Evolutionary conservation across 2,888 invertebrate genomes (phyloP).

Genomic region (Aspidiotus destructor): DNA sequence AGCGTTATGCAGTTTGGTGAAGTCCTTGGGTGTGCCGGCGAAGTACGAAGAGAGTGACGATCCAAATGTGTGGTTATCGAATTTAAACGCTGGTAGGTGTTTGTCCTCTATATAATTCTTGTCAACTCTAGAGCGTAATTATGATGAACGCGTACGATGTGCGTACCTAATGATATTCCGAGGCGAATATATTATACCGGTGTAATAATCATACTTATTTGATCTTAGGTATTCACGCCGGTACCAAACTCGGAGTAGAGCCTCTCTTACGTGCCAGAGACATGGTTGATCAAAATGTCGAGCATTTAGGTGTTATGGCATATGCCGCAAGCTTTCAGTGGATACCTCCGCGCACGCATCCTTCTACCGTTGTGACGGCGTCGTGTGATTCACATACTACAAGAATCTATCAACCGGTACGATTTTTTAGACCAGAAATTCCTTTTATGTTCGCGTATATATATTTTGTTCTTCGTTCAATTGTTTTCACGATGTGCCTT

Average conservation of each 20-base stretch:
- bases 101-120: neutral
- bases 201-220: constrained; percentile 3
- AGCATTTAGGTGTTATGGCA: constrained; percentile 95
- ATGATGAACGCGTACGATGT: neutral
- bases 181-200: neutral
- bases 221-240: constrained; percentile 50
- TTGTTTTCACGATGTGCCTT: neutral
- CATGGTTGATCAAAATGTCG: constrained; percentile 88
- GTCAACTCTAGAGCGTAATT: neutral
- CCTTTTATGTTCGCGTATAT: constrained; percentile 5
- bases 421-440: constrained; percentile 37
- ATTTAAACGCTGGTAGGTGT: constrained; percentile 59
- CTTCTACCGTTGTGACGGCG: constrained; percentile 71
- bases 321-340: constrained; percentile 88
- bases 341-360: constrained; percentile 71
- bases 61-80: constrained; percentile 68
- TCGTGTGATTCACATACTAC: constrained; percentile 74
- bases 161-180: neutral
- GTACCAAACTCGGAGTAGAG: constrained; percentile 64
- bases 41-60: constrained; percentile 53
- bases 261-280: constrained; percentile 85
- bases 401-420: constrained; percentile 74
- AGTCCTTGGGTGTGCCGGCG: constrained; percentile 67
- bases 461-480: neutral
- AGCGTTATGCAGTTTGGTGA: constrained; percentile 75